phyloP scores from a whole-genome alignment of 2,797 vertebrate genomes.

The Sphenopsis melanotis region DNA sequence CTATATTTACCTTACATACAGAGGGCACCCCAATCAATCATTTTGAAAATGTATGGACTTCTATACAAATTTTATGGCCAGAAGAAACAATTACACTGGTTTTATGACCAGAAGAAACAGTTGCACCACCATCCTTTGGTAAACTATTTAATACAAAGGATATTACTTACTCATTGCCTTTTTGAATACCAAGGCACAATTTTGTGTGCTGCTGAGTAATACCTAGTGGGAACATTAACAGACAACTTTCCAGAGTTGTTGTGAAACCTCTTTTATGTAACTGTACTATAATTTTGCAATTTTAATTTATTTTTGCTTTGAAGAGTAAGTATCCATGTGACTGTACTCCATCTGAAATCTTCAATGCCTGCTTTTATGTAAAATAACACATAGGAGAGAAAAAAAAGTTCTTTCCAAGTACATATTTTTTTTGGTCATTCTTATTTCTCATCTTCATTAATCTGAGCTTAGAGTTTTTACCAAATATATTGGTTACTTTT shows the following conservation, averaged over 20 bases:
- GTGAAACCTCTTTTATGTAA: neutral
- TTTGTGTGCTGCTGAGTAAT: neutral
- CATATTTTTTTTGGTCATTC: neutral
- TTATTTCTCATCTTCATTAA: neutral
- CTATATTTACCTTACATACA: neutral
- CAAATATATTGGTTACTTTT: neutral
- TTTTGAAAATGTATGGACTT: neutral
- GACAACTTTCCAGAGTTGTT: neutral
- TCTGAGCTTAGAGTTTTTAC: neutral
- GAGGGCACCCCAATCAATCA: neutral
- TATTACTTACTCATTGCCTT: neutral
- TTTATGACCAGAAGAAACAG: neutral
- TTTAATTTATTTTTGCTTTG: slow-evolving; percentile 12
- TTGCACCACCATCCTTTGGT: neutral
- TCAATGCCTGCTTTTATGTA: neutral
- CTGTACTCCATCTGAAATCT: neutral
- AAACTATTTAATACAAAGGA: neutral
- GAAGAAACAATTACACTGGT: neutral
- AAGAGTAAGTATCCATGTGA: neutral
- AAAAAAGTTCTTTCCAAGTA: neutral
- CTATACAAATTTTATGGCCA: neutral
- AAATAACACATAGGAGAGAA: neutral
- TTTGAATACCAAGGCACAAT: neutral
- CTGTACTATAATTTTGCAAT: neutral
- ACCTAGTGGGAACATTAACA: neutral